Base-by-base conservation (phyloP, 2,113 vertebrate species). In the Mugil cephalus region DNA sequence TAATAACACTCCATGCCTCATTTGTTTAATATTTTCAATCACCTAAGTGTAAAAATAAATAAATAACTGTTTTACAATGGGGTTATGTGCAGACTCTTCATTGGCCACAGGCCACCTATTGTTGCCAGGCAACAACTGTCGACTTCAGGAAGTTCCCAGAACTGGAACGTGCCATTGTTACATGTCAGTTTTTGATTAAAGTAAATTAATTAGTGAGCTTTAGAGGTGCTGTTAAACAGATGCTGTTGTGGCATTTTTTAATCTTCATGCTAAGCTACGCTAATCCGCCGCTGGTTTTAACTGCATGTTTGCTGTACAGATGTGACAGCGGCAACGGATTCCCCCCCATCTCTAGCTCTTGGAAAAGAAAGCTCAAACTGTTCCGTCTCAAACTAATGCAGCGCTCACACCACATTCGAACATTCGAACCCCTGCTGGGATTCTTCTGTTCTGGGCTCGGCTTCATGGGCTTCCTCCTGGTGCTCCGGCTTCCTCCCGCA, bases 251-350 rank as follows among this genome's bases (percentile, higher is more conserved):
- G 46, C 8, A 8, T 48, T 30, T 52, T 58, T 9, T 18, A 8
- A n/a, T 54, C 7, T 21, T 36, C n/a, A 17, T 64, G 42, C 12
- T 56, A 47, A 13, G 38, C 50, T 77, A 30, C 21, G 45, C 36
- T 56, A 30, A 52, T 24, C 8, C 8, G n/a, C 35, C 9, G 8
- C 4, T 51, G 47, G 6, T 43, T 35, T 30, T 30, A 30, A 43
- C 6, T 1, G 0, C 24, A 5, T 30, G 24, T 30, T 30, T 30
- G 5, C 24, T 30, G 0, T 14, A 51, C 53, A 74, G 35, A 19
- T 30, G 18, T 17, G 15, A 15, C 9, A 24, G 11, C 8, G 42
- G 12, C 24, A n/a, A 5, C 24, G 24, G 24, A 30, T 30, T n/a
- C n/a, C 24, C 5, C 5, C 24, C 24, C 24, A 30, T 30, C 24